A percentile compares a stretch with the other conserved stretches of the same genome.
These are phyloP conservation scores for Heliconius charithonia DNA, from an alignment of 2,888 invertebrate species.

Conservation along the genomic window DNA sequence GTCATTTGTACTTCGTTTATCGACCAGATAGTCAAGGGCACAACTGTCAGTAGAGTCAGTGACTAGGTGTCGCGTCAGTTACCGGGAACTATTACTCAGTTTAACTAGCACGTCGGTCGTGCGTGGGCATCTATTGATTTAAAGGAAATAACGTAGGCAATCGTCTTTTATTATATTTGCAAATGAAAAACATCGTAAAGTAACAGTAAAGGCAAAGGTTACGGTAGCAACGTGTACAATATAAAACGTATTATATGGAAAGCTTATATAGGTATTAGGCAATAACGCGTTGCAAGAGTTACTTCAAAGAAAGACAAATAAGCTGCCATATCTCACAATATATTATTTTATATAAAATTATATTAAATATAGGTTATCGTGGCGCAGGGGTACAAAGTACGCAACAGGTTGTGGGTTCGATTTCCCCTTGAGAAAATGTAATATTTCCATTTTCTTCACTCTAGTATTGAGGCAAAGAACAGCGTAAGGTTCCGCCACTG, in stretches of 20 bases:
- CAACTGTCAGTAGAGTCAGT: slow-evolving; percentile 43
- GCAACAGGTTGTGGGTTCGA: too few species aligned
- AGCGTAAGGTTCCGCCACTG: too few species aligned
- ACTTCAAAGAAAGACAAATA: background rate
- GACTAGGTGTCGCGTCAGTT: slow-evolving; percentile 43
- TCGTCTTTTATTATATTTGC: slow-evolving; percentile 6
- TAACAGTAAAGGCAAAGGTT: background rate
- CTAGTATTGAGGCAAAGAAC: too few species aligned
- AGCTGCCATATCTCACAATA: too few species aligned
- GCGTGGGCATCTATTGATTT: slow-evolving; percentile 44
- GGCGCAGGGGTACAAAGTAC: too few species aligned
- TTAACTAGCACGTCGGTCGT: slow-evolving; percentile 35
- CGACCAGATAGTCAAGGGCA: slow-evolving; percentile 49
- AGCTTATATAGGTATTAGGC: background rate
- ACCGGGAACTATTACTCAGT: slow-evolving; percentile 42
- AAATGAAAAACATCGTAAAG: background rate
- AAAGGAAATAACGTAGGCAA: background rate
- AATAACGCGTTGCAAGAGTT: background rate
- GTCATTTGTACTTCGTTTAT: slow-evolving; percentile 35
- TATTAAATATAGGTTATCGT: too few species aligned
- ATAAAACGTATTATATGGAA: background rate
- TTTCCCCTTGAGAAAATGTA: too few species aligned
- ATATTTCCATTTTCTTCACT: too few species aligned
- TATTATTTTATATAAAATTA: too few species aligned
- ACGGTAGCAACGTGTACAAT: background rate